Percentiles rank a stretch among this genome's conserved stretches.
These are phyloP conservation scores for Chloroceryle amazona DNA, from an alignment of 2,797 vertebrate species.

Conservation along the genomic window DNA sequence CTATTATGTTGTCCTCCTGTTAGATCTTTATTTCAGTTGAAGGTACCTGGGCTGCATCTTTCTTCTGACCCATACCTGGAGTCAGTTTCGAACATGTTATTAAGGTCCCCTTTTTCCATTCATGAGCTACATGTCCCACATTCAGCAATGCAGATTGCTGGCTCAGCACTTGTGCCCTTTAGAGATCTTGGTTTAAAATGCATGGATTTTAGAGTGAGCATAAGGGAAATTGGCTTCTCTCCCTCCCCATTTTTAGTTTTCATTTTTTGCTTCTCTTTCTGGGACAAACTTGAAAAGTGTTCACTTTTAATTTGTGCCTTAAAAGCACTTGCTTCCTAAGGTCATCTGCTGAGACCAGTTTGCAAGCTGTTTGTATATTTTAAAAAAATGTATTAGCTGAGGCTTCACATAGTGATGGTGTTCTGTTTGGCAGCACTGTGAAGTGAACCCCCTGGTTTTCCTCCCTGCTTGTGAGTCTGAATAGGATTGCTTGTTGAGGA, in stretches of 20 bases:
- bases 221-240: not conserved
- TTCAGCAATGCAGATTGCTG: conserved; percentile 30
- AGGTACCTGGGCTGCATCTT: conserved; percentile 51
- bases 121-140: not conserved
- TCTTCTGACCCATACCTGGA: conserved; percentile 32
- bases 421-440: not conserved
- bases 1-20: conserved; percentile 48
- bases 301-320: not conserved
- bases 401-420: not conserved
- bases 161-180: not conserved
- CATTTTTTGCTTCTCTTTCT: conserved; percentile 2
- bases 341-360: not conserved
- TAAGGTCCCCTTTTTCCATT: conserved; percentile 48
- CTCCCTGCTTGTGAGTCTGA: not conserved
- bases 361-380: not conserved
- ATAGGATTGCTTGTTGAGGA: not conserved
- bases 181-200: conserved; percentile 21
- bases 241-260: not conserved
- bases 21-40: conserved; percentile 63
- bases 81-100: conserved; percentile 20
- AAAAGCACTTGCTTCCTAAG: not conserved
- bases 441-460: not conserved
- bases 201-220: not conserved
- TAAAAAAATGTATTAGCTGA: not conserved
- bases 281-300: not conserved